Conservation (phyloP, 2,113 vertebrate genomes). For the Scomber japonicus region DNA sequence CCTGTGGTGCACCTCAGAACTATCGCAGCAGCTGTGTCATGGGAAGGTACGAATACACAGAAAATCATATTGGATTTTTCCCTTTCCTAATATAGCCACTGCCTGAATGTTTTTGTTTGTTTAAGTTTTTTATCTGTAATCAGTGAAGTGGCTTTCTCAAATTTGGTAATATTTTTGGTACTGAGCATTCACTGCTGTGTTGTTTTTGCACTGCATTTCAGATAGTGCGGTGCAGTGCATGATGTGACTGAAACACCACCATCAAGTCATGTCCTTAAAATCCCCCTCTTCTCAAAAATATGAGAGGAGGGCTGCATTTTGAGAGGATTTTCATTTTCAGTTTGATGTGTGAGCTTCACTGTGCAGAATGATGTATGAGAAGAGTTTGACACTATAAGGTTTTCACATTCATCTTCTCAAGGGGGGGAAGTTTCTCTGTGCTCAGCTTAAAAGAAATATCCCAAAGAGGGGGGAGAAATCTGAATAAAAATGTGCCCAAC, state of each 20-base stretch:
- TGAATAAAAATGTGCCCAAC: neutral
- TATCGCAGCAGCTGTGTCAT: constrained; percentile 90
- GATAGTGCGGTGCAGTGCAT: too few species aligned
- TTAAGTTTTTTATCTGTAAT: constrained; percentile 2
- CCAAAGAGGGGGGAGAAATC: neutral
- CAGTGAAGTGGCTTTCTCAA: neutral
- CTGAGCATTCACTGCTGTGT: neutral
- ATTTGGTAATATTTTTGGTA: neutral
- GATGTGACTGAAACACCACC: too few species aligned
- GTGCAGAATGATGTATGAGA: too few species aligned
- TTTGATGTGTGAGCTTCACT: too few species aligned
- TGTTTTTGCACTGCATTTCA: neutral
- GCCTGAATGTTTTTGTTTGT: neutral
- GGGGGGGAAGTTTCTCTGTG: too few species aligned
- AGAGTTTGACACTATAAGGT: too few species aligned
- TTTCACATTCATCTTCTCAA: too few species aligned
- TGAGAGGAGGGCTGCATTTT: too few species aligned
- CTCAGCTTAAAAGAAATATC: too few species aligned
- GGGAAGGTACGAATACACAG: constrained; percentile 83
- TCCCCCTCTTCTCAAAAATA: too few species aligned
- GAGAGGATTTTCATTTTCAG: too few species aligned
- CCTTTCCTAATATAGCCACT: neutral
- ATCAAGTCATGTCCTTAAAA: too few species aligned
- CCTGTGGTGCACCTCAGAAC: constrained; percentile 93
- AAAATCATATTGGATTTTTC: neutral